Percentiles rank a stretch among this genome's conserved stretches.
These are phyloP conservation scores for Zapornia atra DNA, from an alignment of 2,113 vertebrate genomes.

Conservation along the genomic window DNA sequence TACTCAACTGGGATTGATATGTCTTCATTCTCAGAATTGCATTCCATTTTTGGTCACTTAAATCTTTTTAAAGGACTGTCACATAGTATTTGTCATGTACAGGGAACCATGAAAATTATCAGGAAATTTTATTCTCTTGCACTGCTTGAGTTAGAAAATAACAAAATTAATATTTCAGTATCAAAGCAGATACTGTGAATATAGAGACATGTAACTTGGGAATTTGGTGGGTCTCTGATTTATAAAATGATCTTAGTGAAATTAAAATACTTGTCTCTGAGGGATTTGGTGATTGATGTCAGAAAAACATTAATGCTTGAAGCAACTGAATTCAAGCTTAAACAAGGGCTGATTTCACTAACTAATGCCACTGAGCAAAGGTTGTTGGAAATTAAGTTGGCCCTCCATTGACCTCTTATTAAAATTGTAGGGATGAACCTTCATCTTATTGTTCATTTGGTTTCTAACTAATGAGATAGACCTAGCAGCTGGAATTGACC, in stretches of 20 bases:
- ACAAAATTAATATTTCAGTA: neutral
- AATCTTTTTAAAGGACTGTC: neutral
- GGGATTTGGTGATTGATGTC: neutral
- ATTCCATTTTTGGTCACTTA: neutral
- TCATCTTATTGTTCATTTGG: neutral
- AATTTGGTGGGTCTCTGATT: neutral
- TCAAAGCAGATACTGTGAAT: neutral
- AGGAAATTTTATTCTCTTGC: neutral
- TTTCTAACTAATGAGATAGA: slow-evolving; percentile 18
- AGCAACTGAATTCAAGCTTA: slow-evolving; percentile 18
- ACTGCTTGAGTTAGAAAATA: neutral
- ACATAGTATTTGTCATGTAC: neutral
- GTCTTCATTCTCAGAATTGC: neutral
- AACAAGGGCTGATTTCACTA: neutral
- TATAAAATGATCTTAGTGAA: neutral
- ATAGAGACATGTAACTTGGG: neutral
- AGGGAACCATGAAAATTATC: neutral
- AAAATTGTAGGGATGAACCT: neutral
- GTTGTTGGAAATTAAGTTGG: slow-evolving; percentile 6
- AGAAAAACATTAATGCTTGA: neutral
- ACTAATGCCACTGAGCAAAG: neutral
- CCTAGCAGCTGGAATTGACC: neutral
- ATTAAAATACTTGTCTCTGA: neutral
- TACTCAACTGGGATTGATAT: neutral
- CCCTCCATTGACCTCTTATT: neutral